A percentile compares a stretch with the other conserved stretches of the same genome.
phyloP scores from a whole-genome alignment of 2,888 invertebrate species.

The Orchesellides sinensis region DNA sequence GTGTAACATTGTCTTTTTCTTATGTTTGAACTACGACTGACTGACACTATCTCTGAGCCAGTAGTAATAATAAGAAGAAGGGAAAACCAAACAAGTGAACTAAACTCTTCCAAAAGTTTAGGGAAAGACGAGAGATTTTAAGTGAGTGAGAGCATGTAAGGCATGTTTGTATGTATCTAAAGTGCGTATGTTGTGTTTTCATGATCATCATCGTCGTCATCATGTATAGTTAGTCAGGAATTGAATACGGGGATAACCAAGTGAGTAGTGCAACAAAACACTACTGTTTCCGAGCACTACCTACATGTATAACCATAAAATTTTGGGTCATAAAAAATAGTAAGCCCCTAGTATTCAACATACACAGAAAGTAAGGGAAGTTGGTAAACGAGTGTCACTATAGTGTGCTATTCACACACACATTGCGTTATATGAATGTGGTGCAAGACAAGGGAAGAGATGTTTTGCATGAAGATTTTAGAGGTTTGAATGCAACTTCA shows the following conservation, averaged over 20 bases:
- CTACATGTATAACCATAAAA: neutral
- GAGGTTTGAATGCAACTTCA: slow-evolving; percentile 37
- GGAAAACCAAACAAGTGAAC: neutral
- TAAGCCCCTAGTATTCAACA: neutral
- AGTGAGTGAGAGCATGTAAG: too few relatives aligned
- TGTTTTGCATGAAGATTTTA: slow-evolving; percentile 39
- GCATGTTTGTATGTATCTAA: too few relatives aligned
- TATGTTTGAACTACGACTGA: neutral
- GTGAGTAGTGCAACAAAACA: neutral
- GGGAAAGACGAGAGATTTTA: neutral
- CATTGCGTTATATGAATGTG: neutral
- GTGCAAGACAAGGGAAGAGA: neutral
- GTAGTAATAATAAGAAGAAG: neutral
- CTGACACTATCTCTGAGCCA: neutral
- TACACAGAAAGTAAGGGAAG: neutral
- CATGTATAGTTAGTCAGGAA: too few relatives aligned
- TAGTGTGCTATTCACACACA: neutral
- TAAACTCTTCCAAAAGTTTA: too few relatives aligned
- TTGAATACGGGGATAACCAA: too few relatives aligned
- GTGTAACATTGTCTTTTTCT: neutral
- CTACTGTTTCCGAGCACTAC: neutral
- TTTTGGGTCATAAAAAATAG: slow-evolving; percentile 1
- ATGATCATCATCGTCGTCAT: too few relatives aligned
- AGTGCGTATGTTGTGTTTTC: too few relatives aligned
- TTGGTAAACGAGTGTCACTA: too few relatives aligned